Conservation (phyloP, 2,113 vertebrate species). For the Menura novaehollandiae region DNA sequence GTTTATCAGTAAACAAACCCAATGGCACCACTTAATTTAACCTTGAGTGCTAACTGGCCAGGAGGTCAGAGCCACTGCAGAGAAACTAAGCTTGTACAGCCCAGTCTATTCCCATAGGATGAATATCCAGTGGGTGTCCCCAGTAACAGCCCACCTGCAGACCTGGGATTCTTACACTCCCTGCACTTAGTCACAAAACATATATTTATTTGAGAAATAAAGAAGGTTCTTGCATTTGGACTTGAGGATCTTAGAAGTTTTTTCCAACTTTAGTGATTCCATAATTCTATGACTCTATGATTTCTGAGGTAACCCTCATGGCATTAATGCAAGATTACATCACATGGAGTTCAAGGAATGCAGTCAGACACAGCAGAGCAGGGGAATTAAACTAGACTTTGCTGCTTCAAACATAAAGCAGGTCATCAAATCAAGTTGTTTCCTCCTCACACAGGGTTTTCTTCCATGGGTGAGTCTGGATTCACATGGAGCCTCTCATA, state of each 20-base stretch:
- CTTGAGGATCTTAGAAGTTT: not conserved
- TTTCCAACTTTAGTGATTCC: not conserved
- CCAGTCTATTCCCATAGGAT: not conserved
- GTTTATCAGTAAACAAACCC: not conserved
- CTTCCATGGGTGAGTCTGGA: not conserved
- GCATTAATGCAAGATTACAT: fast-evolving
- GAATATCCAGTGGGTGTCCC: not conserved
- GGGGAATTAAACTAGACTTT: not conserved
- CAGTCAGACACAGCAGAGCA: not conserved
- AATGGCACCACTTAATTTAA: not conserved
- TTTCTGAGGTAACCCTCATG: not conserved
- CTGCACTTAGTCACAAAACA: not conserved
- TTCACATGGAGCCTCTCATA: not conserved
- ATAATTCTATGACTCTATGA: not conserved
- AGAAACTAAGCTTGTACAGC: not conserved
- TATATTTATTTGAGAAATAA: not conserved
- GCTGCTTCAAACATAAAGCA: not conserved
- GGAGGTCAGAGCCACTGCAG: not conserved
- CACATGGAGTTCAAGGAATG: not conserved
- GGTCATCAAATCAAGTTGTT: not conserved
- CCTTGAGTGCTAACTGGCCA: not conserved
- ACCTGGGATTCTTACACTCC: not conserved
- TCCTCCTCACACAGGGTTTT: not conserved
- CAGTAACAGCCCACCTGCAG: not conserved
- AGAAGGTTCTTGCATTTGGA: not conserved